phyloP scores from a whole-genome alignment of 2,113 vertebrate species.

The Rhizomys pruinosus region DNA sequence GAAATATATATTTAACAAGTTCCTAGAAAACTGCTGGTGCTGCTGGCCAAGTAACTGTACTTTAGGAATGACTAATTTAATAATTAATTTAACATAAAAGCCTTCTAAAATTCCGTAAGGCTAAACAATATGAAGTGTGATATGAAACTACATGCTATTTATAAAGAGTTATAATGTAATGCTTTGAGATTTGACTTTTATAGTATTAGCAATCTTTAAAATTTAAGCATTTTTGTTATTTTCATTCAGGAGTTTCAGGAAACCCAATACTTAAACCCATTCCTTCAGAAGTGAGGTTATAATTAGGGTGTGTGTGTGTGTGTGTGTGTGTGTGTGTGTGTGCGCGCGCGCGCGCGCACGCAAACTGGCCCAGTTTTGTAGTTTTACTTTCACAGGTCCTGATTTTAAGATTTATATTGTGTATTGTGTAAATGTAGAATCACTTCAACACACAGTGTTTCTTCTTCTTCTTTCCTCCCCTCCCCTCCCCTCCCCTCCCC shows the following conservation, averaged over 20 bases:
- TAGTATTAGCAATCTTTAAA: background rate
- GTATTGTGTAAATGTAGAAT: background rate
- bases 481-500: no score
- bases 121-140: background rate
- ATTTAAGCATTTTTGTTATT: no score
- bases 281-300: no score
- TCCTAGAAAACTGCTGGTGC: background rate
- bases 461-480: no score
- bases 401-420: slow-evolving; percentile 37
- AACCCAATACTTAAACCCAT: no score
- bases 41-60: background rate
- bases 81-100: background rate
- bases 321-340: no score
- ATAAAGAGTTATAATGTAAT: slow-evolving; percentile 2
- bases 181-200: background rate
- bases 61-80: background rate
- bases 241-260: no score
- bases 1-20: background rate
- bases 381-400: slow-evolving; percentile 8
- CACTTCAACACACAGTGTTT: background rate
- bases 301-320: no score
- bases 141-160: background rate
- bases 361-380: background rate
- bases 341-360: no score
- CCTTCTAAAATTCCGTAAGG: background rate